Base-by-base conservation (phyloP, 2,797 vertebrate species). In the Poeciliopsis presidionis region DNA sequence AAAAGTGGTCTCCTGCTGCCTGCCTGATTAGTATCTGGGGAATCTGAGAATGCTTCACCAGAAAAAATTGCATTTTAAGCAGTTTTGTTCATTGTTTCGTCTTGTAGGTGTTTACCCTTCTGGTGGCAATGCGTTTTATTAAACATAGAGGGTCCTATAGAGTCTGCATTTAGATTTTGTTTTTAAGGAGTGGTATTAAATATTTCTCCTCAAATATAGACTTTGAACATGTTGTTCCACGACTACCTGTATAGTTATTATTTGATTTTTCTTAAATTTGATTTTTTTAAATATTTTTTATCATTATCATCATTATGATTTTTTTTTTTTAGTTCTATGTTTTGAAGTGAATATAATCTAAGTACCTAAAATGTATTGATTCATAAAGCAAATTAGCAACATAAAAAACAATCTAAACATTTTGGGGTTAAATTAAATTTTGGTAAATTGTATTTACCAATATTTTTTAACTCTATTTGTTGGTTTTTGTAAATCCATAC, bases 1-100 rank as follows among this genome's bases (percentile, higher is more conserved):
- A 77, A 22, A 76, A 22, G 0, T 67, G 51, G 65, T 49, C 77
- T 76, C 28, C 28, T 76, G 49, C 70, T 76, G 67, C 55, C 25
- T n/a, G 30, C 25, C 43, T 47, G 55, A 36, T 72, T 55, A 57
- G 39, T 71, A 25, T 57, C 25, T 47, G 43, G 16, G 25, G 43
- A 75, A n/a, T 59, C 6, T 30, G 43, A 71, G 16, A 39, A 61
- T 49, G 41, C 39, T 46, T 74, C 55, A 33, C 6, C 0, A 22
- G 5, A 2, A 71, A 39, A 74, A 43, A 16, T n/a, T 51, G 9
- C 33, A 39, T 73, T 73, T 53, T 53, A 55, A 53, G 5, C n/a
- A 30, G 63, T 75, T 45, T 74, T 74, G 22, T 55, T 61, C 39
- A 43, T n/a, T 43, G 39, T 53, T 63, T 13, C 2, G 7, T 39